Base-by-base conservation (phyloP, 2,113 vertebrate genomes). In the Myiopsitta monachus region DNA sequence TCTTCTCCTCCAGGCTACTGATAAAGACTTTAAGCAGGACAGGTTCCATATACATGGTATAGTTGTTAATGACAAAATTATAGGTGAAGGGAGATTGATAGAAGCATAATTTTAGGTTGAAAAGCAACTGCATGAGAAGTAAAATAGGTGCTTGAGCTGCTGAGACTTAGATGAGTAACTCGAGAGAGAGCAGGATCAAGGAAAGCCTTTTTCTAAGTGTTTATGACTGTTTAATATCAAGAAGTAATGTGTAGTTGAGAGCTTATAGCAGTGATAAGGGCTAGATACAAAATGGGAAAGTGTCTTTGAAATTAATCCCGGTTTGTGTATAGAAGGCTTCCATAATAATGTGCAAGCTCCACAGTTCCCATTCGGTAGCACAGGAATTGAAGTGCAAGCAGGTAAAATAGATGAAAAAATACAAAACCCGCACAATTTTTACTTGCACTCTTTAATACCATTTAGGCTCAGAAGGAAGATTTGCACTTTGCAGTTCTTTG, bases 301-400 rank as follows among this genome's bases (percentile, higher is more conserved):
- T 51, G 47, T 72, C 81, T 92, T 81, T 89, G 89, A 95, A 87
- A 94, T 80, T 76, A 87, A 84, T 83, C 59, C 82, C 64, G 39
- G 55, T 82, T 84, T 79, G n/a, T 91, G 12, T 91, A 61, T 91
- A 59, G 87, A 90, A 93, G 52, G 14, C 49, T 95, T 39, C 38
- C 72, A 14, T 52, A 82, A 55, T 68, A 87, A 87, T 27, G 30
- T 46, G 46, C 26, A 16, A 18, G 18, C 38, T 91, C 51, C n/a
- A 11, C 28, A 46, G 66, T 54, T 88, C 31, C 83, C 24, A 6
- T 76, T 93, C 18, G 39, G 1, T 39, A 68, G 57, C 23, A 46
- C 7, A 30, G 74, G 51, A 95, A 61, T 28, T 87, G 46, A 67
- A 82, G 9, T 61, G 54, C 22, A 47, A 74, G 55, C 83, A 78